Conservation (phyloP, 2,888 invertebrate species). For the Drosophila niveifrons region DNA sequence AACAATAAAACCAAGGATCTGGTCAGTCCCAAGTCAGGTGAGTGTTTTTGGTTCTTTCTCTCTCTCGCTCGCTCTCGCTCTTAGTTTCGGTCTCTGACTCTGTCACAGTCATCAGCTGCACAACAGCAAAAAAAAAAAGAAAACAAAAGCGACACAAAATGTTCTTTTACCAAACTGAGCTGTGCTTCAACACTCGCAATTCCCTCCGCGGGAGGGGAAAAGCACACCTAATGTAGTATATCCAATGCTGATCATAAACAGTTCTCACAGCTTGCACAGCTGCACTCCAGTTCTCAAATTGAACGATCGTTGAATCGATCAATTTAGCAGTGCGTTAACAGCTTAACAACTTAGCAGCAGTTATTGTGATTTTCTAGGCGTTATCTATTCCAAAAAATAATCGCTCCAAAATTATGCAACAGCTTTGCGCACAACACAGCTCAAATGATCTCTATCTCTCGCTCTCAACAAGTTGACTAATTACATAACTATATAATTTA, state of each 20-base stretch:
- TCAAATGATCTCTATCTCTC: conserved; percentile 19
- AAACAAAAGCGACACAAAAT: not conserved
- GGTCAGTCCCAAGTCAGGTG: conserved; percentile 86
- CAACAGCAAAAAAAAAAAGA: not conserved
- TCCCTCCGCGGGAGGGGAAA: not conserved
- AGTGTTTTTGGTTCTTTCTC: conserved; percentile 55
- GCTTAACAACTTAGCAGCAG: conserved; percentile 26
- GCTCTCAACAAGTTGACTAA: conserved; percentile 29
- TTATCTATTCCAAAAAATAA: conserved; percentile 15
- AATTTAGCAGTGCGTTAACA: conserved; percentile 12
- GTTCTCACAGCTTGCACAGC: conserved; percentile 68
- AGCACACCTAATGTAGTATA: conserved; percentile 48
- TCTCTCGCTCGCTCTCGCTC: not conserved
- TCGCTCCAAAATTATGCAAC: conserved; percentile 32
- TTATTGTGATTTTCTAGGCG: conserved; percentile 56
- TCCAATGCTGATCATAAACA: conserved; percentile 25
- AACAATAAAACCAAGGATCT: conserved; percentile 86
- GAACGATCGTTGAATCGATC: conserved; percentile 9
- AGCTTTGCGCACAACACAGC: conserved; percentile 46
- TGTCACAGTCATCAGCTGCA: conserved; percentile 20
- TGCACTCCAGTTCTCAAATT: conserved; percentile 54
- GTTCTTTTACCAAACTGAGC: conserved; percentile 30
- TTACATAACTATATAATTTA: conserved; percentile 5
- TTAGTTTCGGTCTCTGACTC: not conserved
- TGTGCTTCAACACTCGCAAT: conserved; percentile 56